Evolutionary conservation across 2,113 vertebrate genomes (phyloP).

Genomic region (Nothocercus julius): DNA sequence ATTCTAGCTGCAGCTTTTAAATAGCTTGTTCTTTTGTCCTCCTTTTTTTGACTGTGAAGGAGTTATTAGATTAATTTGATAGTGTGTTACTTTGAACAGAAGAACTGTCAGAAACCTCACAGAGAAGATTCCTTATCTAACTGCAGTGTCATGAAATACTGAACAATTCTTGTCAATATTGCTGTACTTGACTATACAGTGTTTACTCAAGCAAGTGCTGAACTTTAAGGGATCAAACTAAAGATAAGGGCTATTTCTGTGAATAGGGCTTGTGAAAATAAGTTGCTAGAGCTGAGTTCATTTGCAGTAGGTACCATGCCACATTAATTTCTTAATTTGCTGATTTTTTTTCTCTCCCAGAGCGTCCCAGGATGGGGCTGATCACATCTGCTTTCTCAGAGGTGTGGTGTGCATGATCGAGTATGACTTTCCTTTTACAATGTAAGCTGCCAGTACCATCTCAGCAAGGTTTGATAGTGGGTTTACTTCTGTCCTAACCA

Average conservation of each 20-base stretch:
- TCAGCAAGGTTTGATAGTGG: background rate
- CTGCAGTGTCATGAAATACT: background rate
- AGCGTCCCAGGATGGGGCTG: background rate
- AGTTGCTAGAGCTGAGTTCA: background rate
- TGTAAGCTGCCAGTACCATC: background rate
- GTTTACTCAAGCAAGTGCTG: background rate
- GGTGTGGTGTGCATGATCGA: background rate
- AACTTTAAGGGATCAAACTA: background rate
- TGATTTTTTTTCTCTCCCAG: background rate
- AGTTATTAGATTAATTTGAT: background rate
- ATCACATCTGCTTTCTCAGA: background rate
- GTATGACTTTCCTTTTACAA: background rate
- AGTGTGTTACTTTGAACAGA: background rate
- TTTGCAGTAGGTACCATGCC: background rate
- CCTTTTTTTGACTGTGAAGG: background rate
- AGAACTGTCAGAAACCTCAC: background rate
- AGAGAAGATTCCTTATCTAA: background rate
- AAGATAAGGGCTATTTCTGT: background rate
- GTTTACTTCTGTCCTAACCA: background rate
- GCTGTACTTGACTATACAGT: background rate
- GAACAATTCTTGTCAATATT: background rate
- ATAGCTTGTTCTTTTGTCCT: background rate
- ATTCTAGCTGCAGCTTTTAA: background rate
- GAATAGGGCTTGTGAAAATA: background rate
- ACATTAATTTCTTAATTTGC: background rate